These are phyloP conservation scores for Leptinotarsa tumamoca DNA, from an alignment of 2,888 invertebrate genomes.

Conservation along the genomic window DNA sequence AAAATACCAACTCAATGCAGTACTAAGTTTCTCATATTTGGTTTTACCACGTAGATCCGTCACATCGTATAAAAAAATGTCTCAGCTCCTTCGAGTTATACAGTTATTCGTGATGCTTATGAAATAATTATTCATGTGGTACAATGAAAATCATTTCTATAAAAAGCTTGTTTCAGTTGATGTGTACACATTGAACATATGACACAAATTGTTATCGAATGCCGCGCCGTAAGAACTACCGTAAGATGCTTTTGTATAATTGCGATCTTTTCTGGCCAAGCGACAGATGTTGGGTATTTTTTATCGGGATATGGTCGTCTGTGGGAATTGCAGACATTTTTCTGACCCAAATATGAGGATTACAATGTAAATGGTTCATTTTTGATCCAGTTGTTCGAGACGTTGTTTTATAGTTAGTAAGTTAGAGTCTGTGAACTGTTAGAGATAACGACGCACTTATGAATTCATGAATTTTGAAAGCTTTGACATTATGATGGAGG, in stretches of 20 bases:
- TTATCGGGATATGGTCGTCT: slow-evolving; percentile 1
- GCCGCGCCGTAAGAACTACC: slow-evolving; percentile 36
- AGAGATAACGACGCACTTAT: too few relatives aligned
- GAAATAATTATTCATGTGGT: slow-evolving; percentile 12
- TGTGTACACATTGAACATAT: slow-evolving; percentile 41
- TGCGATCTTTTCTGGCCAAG: slow-evolving; percentile 17
- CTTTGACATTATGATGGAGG: too few relatives aligned
- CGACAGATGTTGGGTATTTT: slow-evolving; percentile 18
- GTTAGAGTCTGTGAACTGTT: background rate
- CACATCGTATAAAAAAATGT: too few relatives aligned
- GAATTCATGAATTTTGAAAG: too few relatives aligned
- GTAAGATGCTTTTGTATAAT: slow-evolving; percentile 36
- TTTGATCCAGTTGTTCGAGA: background rate
- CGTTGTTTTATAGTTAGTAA: background rate
- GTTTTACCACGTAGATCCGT: too few relatives aligned
- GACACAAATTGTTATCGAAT: slow-evolving; percentile 36
- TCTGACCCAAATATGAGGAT: slow-evolving; percentile 16
- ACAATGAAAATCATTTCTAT: slow-evolving; percentile 18
- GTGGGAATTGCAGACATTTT: background rate
- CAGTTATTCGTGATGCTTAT: slow-evolving; percentile 18
- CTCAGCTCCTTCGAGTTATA: background rate
- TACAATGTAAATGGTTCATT: background rate
- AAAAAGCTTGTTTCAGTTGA: slow-evolving; percentile 28
- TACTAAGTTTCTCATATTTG: too few relatives aligned
- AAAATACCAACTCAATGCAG: too few relatives aligned